These are phyloP conservation scores for Uria lomvia DNA, from an alignment of 2,113 vertebrate genomes.

Conservation along the genomic window DNA sequence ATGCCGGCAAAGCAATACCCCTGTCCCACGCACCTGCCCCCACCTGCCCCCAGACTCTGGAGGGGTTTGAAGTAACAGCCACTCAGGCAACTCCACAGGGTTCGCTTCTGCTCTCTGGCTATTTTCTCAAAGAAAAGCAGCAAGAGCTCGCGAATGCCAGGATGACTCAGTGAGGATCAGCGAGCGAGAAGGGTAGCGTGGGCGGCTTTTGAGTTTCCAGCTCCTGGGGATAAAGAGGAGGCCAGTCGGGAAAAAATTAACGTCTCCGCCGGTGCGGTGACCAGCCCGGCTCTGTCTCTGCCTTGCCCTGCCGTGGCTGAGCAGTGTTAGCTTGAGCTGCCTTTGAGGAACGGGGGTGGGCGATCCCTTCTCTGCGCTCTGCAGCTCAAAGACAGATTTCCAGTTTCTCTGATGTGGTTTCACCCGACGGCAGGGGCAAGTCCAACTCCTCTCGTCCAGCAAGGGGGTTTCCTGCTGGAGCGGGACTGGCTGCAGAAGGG, in stretches of 20 bases:
- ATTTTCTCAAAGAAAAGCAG: neutral
- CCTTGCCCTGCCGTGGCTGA: neutral
- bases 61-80: neutral
- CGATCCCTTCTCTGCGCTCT: neutral
- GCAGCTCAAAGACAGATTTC: neutral
- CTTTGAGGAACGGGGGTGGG: neutral
- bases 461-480: neutral
- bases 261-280: neutral
- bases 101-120: neutral
- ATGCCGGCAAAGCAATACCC: neutral
- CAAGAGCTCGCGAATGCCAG: neutral
- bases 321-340: neutral
- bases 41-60: fast-evolving
- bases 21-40: fast-evolving
- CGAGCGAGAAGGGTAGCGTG: neutral
- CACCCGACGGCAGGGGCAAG: neutral
- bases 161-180: conserved; percentile 50
- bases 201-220: neutral
- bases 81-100: neutral
- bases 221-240: neutral
- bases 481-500: neutral
- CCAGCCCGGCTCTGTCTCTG: neutral
- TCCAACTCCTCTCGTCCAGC: neutral
- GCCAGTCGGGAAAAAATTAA: neutral
- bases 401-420: neutral